Evolutionary conservation across 1,140 invertebrate genomes (phyloP).

Genomic region (Drosophila leontia): DNA sequence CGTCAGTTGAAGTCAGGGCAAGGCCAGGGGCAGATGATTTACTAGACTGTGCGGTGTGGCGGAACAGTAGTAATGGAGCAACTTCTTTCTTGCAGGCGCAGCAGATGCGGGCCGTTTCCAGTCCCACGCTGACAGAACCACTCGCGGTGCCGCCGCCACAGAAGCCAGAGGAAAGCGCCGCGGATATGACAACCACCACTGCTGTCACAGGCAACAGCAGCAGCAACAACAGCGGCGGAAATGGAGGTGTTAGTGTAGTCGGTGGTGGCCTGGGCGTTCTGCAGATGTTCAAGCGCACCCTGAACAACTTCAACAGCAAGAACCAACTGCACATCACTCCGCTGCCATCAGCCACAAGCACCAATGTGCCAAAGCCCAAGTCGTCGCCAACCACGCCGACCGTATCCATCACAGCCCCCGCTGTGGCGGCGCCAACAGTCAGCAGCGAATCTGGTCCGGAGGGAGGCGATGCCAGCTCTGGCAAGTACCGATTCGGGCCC

Average conservation of each 20-base stretch:
- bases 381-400: constrained; percentile 83
- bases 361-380: constrained; percentile 31
- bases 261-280: constrained; percentile 85
- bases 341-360: constrained; percentile 32
- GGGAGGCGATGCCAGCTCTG: constrained; percentile 41
- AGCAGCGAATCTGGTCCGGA: constrained; percentile 11
- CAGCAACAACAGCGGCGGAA: constrained; percentile 1
- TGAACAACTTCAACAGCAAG: constrained; percentile 86
- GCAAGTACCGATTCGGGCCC: constrained; percentile 87
- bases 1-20: constrained; percentile 1
- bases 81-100: constrained; percentile 60
- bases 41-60: constrained; percentile 1
- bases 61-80: neutral
- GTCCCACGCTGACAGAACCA: constrained; percentile 70
- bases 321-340: constrained; percentile 66
- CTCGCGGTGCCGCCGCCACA: constrained; percentile 4
- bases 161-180: constrained; percentile 19
- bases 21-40: constrained; percentile 2
- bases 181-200: constrained; percentile 5
- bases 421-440: neutral
- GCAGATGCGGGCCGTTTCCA: constrained; percentile 81
- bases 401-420: constrained; percentile 47
- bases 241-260: neutral
- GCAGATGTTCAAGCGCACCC: constrained; percentile 90
- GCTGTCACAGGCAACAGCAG: constrained; percentile 2